Evolutionary conservation across 64 coral and sea anemone genomes (phyloP).

Genomic region (Orbicella faveolata): DNA sequence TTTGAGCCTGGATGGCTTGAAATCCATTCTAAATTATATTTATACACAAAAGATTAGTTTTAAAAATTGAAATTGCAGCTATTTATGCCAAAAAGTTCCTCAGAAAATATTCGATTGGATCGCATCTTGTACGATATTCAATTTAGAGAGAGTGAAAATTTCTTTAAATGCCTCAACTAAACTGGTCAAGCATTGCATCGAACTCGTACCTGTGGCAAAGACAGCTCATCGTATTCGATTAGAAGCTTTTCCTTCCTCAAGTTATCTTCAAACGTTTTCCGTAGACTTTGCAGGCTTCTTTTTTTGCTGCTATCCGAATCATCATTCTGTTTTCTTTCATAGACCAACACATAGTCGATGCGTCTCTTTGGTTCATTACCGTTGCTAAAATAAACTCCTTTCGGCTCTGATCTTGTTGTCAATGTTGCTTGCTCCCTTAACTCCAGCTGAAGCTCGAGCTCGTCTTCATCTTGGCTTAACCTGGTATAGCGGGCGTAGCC

Average conservation of each 20-base stretch:
- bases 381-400: constrained; percentile 34
- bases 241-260: constrained; percentile 18
- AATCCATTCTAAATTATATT: too few relatives aligned
- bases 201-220: constrained; percentile 20
- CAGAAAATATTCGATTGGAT: too few relatives aligned
- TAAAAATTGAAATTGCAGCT: too few relatives aligned
- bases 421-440: neutral
- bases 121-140: too few relatives aligned
- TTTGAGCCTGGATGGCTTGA: too few relatives aligned
- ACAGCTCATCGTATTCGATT: constrained; percentile 34
- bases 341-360: constrained; percentile 59
- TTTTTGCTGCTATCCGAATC: constrained; percentile 11
- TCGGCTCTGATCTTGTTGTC: neutral
- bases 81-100: too few relatives aligned
- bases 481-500: neutral
- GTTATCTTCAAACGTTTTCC: constrained; percentile 25
- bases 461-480: constrained; percentile 27
- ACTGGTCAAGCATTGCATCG: neutral
- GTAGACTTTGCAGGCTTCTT: neutral
- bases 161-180: too few relatives aligned
- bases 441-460: neutral
- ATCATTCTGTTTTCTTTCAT: constrained; percentile 11
- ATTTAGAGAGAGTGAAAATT: too few relatives aligned
- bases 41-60: too few relatives aligned
- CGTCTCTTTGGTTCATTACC: constrained; percentile 2